These are phyloP conservation scores for Tupaia chinensis DNA, from an alignment of 2,113 vertebrate genomes.

Conservation along the genomic window DNA sequence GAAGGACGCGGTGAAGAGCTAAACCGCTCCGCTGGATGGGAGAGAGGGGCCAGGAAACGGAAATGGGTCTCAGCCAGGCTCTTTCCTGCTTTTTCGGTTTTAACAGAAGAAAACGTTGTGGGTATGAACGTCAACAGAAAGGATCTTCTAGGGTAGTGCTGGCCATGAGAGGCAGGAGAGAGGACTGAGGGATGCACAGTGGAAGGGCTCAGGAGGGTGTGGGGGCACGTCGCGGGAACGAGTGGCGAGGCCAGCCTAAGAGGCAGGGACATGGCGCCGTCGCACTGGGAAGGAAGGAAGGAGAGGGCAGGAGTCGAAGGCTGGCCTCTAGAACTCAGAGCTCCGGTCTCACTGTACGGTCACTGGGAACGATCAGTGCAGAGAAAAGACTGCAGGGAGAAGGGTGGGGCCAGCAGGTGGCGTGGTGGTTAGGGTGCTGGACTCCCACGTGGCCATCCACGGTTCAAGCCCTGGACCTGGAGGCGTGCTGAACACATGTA, in stretches of 20 bases:
- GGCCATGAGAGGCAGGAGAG: not conserved
- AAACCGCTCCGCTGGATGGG: not conserved
- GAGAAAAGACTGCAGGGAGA: not conserved
- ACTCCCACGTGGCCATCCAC: too few species aligned
- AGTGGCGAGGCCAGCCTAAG: not conserved
- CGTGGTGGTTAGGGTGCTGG: too few species aligned
- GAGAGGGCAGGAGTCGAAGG: not conserved
- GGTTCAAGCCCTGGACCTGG: too few species aligned
- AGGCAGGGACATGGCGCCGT: not conserved
- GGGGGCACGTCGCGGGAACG: not conserved
- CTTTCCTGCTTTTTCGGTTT: not conserved
- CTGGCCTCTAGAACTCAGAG: not conserved
- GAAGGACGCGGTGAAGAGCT: not conserved
- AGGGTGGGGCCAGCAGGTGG: too few species aligned
- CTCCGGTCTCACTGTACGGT: not conserved
- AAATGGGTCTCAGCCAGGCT: not conserved
- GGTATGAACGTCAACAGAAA: not conserved
- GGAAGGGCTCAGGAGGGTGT: not conserved
- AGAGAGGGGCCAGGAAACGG: not conserved
- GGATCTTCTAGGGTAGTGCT: not conserved
- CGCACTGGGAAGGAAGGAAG: not conserved
- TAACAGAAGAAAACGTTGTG: not conserved
- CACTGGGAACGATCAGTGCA: not conserved
- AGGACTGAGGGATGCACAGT: not conserved
- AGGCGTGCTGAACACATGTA: too few species aligned